Evolutionary conservation across 2,113 vertebrate genomes (phyloP).

Genomic region (Chaenogobius annularis): DNA sequence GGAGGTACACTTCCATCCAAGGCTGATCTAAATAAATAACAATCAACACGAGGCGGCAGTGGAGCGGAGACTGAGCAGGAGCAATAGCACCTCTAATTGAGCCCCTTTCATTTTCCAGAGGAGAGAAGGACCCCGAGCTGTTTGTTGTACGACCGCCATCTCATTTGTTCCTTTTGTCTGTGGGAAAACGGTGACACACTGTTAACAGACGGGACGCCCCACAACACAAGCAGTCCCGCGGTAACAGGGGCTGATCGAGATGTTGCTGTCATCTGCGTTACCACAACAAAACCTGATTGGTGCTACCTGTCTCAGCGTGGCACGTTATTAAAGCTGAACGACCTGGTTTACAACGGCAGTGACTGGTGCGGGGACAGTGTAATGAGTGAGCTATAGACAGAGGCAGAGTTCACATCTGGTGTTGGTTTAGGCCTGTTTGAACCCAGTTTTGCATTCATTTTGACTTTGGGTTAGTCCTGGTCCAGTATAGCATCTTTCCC

Average conservation of each 20-base stretch:
- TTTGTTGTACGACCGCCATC: slow-evolving; percentile 64
- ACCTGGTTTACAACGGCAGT: background rate
- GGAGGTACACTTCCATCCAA: slow-evolving; percentile 29
- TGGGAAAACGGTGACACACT: slow-evolving; percentile 55
- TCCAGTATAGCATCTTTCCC: no score
- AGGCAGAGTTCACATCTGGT: background rate
- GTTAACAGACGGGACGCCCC: slow-evolving; percentile 53
- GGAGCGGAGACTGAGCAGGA: slow-evolving; percentile 41
- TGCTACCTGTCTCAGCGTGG: slow-evolving; percentile 59
- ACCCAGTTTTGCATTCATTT: background rate
- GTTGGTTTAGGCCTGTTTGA: background rate
- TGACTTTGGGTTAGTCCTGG: background rate
- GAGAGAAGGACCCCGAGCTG: slow-evolving; percentile 61
- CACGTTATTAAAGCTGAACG: slow-evolving; percentile 62
- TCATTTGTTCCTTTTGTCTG: slow-evolving; percentile 70
- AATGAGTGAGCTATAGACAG: background rate
- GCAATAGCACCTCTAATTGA: slow-evolving; percentile 56
- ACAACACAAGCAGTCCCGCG: slow-evolving; percentile 53
- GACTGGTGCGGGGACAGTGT: background rate
- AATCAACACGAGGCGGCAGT: slow-evolving; percentile 43
- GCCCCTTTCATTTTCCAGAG: slow-evolving; percentile 55
- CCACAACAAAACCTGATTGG: slow-evolving; percentile 70
- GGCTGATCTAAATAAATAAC: slow-evolving; percentile 52
- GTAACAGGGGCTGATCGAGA: slow-evolving; percentile 56
- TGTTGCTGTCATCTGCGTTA: slow-evolving; percentile 47